These are phyloP conservation scores for Xenopus petersii DNA, from an alignment of 2,797 vertebrate genomes.

Conservation along the genomic window DNA sequence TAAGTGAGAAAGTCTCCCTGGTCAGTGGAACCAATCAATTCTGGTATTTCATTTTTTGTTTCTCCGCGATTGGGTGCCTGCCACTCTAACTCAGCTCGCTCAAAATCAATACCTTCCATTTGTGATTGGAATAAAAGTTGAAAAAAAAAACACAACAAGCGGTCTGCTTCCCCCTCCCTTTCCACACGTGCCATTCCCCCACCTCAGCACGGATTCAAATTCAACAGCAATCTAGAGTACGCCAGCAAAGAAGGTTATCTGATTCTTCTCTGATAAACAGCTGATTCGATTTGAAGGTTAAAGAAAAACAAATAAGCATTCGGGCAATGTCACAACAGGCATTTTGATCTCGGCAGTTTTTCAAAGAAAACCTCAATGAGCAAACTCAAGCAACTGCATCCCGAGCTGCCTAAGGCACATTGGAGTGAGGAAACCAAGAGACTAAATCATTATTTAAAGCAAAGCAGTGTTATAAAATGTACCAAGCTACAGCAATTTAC, in stretches of 20 bases:
- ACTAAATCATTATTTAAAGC: too few relatives aligned
- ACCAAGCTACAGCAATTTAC: too few relatives aligned
- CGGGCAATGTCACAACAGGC: too few relatives aligned
- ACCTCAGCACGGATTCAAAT: conserved; percentile 25
- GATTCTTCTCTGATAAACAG: conserved; percentile 12
- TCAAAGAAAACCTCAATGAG: too few relatives aligned
- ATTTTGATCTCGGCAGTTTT: too few relatives aligned
- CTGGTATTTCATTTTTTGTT: conserved; percentile 84
- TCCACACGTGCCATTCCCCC: background rate
- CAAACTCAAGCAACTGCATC: too few relatives aligned
- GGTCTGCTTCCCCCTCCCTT: background rate
- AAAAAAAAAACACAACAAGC: background rate
- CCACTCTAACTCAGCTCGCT: conserved; percentile 69
- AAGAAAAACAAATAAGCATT: background rate
- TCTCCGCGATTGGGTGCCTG: conserved; percentile 76
- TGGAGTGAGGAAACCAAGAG: too few relatives aligned
- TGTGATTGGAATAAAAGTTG: conserved; percentile 62
- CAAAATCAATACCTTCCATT: conserved; percentile 74
- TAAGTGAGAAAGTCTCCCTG: conserved; percentile 74
- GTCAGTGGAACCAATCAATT: conserved; percentile 83
- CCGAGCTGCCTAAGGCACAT: too few relatives aligned
- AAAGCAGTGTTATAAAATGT: too few relatives aligned
- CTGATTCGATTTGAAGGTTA: conserved; percentile 13
- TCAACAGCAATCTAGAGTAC: background rate
- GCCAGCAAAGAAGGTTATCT: conserved; percentile 6